Percentiles rank a stretch among this genome's conserved stretches.
Evolutionary conservation across 2,888 invertebrate species (phyloP).

Genomic region (Onthophagus sagittarius): DNA sequence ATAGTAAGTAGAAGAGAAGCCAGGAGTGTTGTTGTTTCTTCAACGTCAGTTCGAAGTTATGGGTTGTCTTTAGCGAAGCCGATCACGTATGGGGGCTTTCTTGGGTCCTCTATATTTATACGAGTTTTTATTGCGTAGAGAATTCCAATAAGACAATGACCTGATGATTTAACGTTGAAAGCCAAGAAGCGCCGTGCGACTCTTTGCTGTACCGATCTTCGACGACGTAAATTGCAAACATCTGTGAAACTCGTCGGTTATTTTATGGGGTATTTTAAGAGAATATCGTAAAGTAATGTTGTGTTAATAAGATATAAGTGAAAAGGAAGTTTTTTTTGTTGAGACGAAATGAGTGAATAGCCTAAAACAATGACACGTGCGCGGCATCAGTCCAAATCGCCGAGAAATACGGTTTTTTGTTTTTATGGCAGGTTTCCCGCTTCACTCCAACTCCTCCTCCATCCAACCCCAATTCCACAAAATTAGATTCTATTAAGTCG

Average conservation of each 20-base stretch:
- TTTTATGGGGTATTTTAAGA: background rate
- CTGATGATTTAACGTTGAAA: background rate
- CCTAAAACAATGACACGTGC: background rate
- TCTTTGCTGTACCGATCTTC: background rate
- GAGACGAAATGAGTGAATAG: background rate
- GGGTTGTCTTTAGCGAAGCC: background rate
- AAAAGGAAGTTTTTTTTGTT: background rate
- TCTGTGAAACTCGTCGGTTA: background rate
- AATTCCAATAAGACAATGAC: background rate
- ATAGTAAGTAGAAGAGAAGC: background rate
- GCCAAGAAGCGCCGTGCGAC: background rate
- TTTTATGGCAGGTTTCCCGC: background rate
- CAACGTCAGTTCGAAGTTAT: background rate
- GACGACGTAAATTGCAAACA: background rate
- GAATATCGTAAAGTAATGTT: background rate
- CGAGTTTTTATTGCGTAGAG: background rate
- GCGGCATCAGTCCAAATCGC: background rate
- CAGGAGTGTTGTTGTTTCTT: background rate
- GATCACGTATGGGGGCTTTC: background rate
- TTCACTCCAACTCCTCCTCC: background rate
- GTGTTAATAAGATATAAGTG: background rate
- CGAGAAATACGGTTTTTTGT: background rate
- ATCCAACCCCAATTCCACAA: slow-evolving; percentile 11
- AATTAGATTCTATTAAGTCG: slow-evolving; percentile 14
- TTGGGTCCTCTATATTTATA: background rate